Conservation (phyloP, 2,113 vertebrate genomes). For the Rhodinocichla rosea region DNA sequence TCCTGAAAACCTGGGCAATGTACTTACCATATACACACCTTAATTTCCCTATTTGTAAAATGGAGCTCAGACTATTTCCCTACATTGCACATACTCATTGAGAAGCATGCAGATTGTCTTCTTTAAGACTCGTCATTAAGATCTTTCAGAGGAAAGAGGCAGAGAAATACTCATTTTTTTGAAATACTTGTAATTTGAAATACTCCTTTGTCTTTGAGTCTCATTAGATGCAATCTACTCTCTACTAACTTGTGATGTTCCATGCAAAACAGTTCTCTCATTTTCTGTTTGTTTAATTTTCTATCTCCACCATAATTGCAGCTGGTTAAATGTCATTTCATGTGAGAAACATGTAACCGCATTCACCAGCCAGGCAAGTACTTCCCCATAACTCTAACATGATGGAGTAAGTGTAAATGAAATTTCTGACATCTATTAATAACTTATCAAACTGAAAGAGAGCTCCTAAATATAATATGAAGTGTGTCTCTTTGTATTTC, state of each 20-base stretch:
- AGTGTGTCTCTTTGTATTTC: neutral
- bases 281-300: neutral
- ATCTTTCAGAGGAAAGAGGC: neutral
- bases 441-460: conserved; percentile 4
- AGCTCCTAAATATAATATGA: neutral
- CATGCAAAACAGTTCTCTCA: neutral
- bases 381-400: neutral
- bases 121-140: neutral
- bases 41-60: neutral
- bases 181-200: neutral
- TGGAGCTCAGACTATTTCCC: neutral
- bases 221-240: neutral
- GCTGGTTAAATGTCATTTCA: neutral
- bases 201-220: neutral
- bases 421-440: conserved; percentile 16
- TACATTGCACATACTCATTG: neutral
- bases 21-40: neutral
- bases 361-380: neutral
- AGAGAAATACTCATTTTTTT: neutral
- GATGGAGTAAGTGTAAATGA: neutral
- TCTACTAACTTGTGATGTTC: neutral
- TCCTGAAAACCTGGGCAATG: neutral
- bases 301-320: neutral
- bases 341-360: neutral
- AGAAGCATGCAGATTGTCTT: neutral